phyloP scores from a whole-genome alignment of 2,113 vertebrate genomes.

The Semnornis frantzii region DNA sequence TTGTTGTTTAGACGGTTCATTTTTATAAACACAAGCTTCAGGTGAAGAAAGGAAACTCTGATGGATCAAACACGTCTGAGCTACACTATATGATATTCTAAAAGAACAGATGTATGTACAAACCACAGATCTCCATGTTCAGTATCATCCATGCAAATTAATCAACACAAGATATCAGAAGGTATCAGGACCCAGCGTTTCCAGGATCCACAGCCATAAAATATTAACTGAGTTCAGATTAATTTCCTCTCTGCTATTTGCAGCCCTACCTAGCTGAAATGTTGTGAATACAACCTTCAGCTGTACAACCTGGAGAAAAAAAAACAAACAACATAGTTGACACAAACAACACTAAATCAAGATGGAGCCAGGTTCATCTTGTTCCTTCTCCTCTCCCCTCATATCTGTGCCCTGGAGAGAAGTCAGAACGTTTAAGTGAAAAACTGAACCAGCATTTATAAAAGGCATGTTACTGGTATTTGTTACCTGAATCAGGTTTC shows the following conservation, averaged over 20 bases:
- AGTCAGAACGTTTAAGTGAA: background rate
- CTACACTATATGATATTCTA: background rate
- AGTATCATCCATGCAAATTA: background rate
- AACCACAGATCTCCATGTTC: background rate
- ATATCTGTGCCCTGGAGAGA: background rate
- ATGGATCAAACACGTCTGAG: background rate
- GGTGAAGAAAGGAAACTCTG: background rate
- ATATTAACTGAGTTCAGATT: background rate
- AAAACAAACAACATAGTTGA: background rate
- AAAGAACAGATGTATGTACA: background rate
- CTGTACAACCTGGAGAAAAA: background rate
- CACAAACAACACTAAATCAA: background rate
- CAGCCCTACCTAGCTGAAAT: background rate
- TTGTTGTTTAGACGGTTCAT: background rate
- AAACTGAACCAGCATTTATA: background rate
- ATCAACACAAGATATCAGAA: background rate
- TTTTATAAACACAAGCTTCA: background rate
- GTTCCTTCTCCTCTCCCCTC: background rate
- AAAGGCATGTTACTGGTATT: background rate
- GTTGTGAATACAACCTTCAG: background rate
- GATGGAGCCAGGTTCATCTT: background rate
- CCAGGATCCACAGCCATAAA: background rate
- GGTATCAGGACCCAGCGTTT: background rate
- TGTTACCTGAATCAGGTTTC: conserved; percentile 83
- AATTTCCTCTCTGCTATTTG: background rate